These are phyloP conservation scores for Hassar affinis DNA, from an alignment of 2,113 vertebrate genomes.

Conservation along the genomic window DNA sequence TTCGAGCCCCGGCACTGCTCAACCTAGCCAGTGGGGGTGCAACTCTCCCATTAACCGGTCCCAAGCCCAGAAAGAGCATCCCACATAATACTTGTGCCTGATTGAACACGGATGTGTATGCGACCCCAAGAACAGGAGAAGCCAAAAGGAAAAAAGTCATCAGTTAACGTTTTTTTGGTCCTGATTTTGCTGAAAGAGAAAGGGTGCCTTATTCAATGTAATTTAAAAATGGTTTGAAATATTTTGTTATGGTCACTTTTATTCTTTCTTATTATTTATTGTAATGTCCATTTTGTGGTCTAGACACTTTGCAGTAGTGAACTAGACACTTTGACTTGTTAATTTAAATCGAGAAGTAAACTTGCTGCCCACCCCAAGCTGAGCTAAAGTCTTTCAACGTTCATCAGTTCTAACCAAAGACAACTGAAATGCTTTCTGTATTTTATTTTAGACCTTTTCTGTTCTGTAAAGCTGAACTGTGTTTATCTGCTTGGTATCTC, in stretches of 20 bases:
- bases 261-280: conserved; percentile 26
- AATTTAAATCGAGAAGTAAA: conserved; percentile 18
- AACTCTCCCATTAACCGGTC: too few species aligned
- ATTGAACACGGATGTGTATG: too few species aligned
- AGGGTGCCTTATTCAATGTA: conserved; percentile 65
- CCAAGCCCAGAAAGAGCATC: too few species aligned
- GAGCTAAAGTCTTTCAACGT: background rate
- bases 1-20: too few species aligned
- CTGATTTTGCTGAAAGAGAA: conserved; percentile 58
- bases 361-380: background rate
- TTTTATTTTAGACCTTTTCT: background rate
- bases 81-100: too few species aligned
- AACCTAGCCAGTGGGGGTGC: too few species aligned
- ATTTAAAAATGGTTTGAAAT: background rate
- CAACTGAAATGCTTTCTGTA: conserved; percentile 14
- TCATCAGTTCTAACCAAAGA: conserved; percentile 43
- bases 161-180: background rate
- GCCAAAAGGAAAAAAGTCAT: too few species aligned
- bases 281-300: background rate
- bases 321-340: background rate
- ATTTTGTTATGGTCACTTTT: conserved; percentile 1
- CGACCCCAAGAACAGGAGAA: too few species aligned
- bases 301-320: background rate
- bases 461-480: background rate
- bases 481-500: background rate